phyloP scores from a whole-genome alignment of 2,113 vertebrate species.

The Bathybates hornii region DNA sequence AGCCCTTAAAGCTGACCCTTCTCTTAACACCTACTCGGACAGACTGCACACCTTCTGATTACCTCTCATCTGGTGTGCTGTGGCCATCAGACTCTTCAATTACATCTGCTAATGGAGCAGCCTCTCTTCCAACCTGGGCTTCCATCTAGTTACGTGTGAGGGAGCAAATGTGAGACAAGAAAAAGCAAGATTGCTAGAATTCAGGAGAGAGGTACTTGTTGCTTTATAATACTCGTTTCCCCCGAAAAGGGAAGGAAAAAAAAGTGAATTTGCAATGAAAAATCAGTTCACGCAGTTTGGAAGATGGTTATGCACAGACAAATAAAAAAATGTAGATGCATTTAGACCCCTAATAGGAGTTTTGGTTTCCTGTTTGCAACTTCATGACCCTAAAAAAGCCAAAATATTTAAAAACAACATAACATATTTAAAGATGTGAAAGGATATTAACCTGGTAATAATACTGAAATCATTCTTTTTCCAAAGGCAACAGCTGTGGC shows the following conservation, averaged over 20 bases:
- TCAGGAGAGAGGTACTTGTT: not conserved
- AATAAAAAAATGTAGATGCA: not conserved
- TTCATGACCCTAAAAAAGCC: not conserved
- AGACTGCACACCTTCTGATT: conserved; percentile 50
- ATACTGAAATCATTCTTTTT: not conserved
- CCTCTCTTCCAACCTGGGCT: conserved; percentile 5
- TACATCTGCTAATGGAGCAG: conserved; percentile 37
- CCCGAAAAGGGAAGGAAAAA: not conserved
- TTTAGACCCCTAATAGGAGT: not conserved
- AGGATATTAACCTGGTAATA: not conserved
- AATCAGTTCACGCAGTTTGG: not conserved
- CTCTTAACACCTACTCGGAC: conserved; percentile 29
- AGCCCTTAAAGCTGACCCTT: conserved; percentile 5
- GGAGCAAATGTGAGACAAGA: not conserved
- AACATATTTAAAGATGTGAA: not conserved
- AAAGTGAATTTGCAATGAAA: not conserved
- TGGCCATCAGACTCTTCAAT: conserved; percentile 29
- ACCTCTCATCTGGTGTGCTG: conserved; percentile 20
- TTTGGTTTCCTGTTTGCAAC: not conserved
- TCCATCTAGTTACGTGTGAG: not conserved
- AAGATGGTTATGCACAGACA: not conserved
- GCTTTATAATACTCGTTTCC: not conserved
- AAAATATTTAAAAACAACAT: not conserved
- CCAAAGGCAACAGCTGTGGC: not conserved
- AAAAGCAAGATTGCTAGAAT: not conserved